Conservation (phyloP, 2,888 invertebrate genomes). For the Craniophora ligustri region DNA sequence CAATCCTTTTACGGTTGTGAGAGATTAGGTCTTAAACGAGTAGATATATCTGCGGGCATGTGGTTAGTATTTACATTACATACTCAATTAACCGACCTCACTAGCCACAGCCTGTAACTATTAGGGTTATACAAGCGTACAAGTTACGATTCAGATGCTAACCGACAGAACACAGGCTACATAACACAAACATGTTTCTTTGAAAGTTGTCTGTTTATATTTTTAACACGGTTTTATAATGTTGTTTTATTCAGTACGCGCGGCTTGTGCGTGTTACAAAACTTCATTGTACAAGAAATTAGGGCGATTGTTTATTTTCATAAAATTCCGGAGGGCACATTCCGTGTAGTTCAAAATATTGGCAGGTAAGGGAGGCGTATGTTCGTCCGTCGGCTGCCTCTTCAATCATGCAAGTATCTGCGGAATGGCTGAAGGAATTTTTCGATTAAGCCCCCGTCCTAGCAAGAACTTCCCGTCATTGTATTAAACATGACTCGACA, state of each 20-base stretch:
- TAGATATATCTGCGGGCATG: slow-evolving; percentile 55
- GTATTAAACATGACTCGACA: slow-evolving; percentile 66
- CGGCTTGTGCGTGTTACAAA: too few species aligned
- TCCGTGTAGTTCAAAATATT: slow-evolving; percentile 42
- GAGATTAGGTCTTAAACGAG: slow-evolving; percentile 48
- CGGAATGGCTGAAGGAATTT: slow-evolving; percentile 67
- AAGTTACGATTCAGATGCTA: slow-evolving; percentile 24
- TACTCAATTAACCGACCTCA: slow-evolving; percentile 56
- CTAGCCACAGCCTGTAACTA: slow-evolving; percentile 40
- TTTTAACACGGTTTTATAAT: neutral
- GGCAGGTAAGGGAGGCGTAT: slow-evolving; percentile 43
- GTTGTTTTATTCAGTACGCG: slow-evolving; percentile 4
- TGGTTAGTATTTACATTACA: slow-evolving; percentile 61
- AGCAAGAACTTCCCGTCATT: slow-evolving; percentile 56
- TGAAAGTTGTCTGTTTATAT: slow-evolving; percentile 3
- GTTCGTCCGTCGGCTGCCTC: slow-evolving; percentile 39
- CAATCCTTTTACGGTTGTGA: slow-evolving; percentile 34
- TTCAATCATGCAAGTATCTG: slow-evolving; percentile 70
- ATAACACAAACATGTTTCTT: slow-evolving; percentile 1
- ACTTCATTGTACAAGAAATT: neutral
- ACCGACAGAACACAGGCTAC: slow-evolving; percentile 4
- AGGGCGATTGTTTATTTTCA: slow-evolving; percentile 19
- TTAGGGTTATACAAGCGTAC: slow-evolving; percentile 39
- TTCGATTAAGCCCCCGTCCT: slow-evolving; percentile 68
- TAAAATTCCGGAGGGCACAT: slow-evolving; percentile 26